Evolutionary conservation across 53 echinoderm and acorn worm species (phyloP).

Genomic region (Crossaster papposus): DNA sequence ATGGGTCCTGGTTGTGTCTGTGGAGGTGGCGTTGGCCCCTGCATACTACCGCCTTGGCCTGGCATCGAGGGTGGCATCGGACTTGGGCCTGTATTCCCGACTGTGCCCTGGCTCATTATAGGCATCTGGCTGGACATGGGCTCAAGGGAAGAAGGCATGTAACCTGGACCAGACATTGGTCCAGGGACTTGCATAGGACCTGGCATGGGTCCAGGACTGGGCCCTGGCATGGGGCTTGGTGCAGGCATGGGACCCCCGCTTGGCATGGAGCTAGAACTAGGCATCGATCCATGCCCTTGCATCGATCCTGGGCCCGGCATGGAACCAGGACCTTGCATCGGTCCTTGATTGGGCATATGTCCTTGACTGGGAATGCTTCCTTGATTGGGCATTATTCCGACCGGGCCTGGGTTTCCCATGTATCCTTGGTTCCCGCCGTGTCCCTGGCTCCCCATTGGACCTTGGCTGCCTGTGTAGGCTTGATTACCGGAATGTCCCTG

Average conservation of each 20-base stretch:
- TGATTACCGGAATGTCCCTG: constrained; percentile 49
- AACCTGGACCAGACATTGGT: constrained; percentile 74
- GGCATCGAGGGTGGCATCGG: constrained; percentile 4
- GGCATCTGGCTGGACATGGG: constrained; percentile 74
- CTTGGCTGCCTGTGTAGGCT: constrained; percentile 67
- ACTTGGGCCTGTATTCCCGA: constrained; percentile 18
- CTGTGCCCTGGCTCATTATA: constrained; percentile 64
- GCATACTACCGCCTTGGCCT: constrained; percentile 24
- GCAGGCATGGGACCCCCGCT: constrained; percentile 27
- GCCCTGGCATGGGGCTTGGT: constrained; percentile 50
- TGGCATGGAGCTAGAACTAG: constrained; percentile 56
- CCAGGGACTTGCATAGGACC: constrained; percentile 61
- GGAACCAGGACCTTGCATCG: constrained; percentile 65
- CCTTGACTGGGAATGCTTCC: constrained; percentile 74
- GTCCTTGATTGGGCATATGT: constrained; percentile 56
- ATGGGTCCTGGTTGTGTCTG: constrained; percentile 34
- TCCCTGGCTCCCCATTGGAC: constrained; percentile 61
- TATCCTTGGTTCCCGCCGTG: constrained; percentile 29
- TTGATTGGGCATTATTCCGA: constrained; percentile 73
- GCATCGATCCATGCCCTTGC: constrained; percentile 73
- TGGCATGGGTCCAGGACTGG: constrained; percentile 25
- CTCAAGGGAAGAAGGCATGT: constrained; percentile 66
- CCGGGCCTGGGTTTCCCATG: constrained; percentile 40
- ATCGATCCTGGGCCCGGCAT: constrained; percentile 67
- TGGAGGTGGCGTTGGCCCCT: constrained; percentile 28